Evolutionary conservation across 2,797 vertebrate species (phyloP), one percentile per base, ranked within the genome.

Genomic region (Lepidocolaptes lacrymiger): DNA sequence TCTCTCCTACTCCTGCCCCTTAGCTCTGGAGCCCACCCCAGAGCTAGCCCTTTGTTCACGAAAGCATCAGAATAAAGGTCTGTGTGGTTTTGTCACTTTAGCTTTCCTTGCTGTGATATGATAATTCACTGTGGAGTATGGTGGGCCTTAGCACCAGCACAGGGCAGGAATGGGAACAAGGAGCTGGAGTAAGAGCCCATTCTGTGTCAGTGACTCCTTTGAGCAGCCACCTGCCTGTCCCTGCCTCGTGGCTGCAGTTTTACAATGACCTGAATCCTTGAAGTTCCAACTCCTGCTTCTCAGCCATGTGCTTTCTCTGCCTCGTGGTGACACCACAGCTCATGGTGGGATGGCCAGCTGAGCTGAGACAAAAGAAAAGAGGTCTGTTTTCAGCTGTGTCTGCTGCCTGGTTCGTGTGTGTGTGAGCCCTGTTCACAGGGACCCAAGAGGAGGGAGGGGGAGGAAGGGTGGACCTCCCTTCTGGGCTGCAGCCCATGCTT

Each of bases 401-500:
- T 1, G 0, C 82, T 85, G 44, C 61, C 61, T 41, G 27, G 7
- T 77, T 85, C 91, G 64, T n/a, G 68, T 83, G 19, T 55, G 19
- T 55, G 19, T n/a, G 44, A 88, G 56, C 44, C 56, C 62, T 85
- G 12, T 89, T 85, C 0, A 0, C 24, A 64, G 46, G 37, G 27
- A 85, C 51, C 44, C 36, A 26, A 52, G 43, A 75, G 26, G 27
- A 72, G n/a, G 85, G 76, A 89, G 88, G 39, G 92, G 82, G 56
- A 91, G 59, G 80, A 92, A 91, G 75, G 87, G 72, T 92, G 68
- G 59, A 21, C 49, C 79, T 93, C 73, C 8, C 5, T 77, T 92
- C 61, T 88, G 91, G 84, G 63, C 75, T 83, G 56, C 34, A 88
- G 61, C 91, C 85, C 68, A 30, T 90, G 37, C 64, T 94, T 69